Base-by-base conservation (phyloP, 1,140 invertebrate species). In the Ceratina japonica region DNA sequence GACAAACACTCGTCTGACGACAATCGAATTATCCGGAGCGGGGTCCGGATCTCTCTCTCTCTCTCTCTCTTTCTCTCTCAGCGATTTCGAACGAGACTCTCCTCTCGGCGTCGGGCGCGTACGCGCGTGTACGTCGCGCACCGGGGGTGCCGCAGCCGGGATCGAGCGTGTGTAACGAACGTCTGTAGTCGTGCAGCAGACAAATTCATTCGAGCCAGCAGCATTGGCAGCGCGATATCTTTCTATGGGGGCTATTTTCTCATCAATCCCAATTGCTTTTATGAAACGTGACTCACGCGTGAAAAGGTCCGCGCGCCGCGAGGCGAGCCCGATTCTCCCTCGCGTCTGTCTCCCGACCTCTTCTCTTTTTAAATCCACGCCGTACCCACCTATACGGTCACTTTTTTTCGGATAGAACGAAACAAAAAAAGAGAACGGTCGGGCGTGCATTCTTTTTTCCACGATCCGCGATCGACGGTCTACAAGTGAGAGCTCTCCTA, bases 181-280 rank as follows among this genome's bases (percentile, higher is more conserved):
- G 69, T 37, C 70, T 83, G 78, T 75, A 81, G 73, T 70, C 52
- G 74, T 63, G 79, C 83, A 85, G 83, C 83, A 85, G 83, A 85
- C 80, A 85, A 85, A 86, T 86, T 89, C 83, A 88, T 88, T 90
- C 82, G 84, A 83, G 73, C 84, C 81, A 79, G 78, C 85, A 87
- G 78, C 85, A 87, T 87, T 81, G 84, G 82, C 81, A 86, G 83
- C 82, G 84, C 82, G 80, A 89, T 90, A 83, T 89, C 89, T 87
- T 89, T 90, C 89, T 88, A 89, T 88, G 86, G 88, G 87, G 86
- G 87, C 88, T 89, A 91, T 91, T 91, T 91, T 89, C 90, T 91
- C 89, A 91, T 91, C 90, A 91, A 91, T 91, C 88, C 89, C 89
- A 91, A 89, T 89, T 87, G 87, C 88, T 90, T 91, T 90, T 89